Conservation (phyloP, 2,888 invertebrate genomes). For the Idaea biselata region DNA sequence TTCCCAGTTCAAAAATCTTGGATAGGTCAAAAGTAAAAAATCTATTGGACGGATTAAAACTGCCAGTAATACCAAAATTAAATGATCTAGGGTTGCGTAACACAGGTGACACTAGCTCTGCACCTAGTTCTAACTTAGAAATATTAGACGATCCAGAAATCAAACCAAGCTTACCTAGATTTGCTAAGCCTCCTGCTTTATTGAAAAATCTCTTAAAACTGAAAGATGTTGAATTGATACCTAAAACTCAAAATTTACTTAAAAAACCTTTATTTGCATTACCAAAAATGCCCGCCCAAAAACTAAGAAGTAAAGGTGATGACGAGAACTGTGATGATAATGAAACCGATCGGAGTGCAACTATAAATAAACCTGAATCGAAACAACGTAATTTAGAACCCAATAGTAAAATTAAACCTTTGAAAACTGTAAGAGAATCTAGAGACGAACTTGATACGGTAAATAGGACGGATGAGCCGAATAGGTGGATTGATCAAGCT, state of each 20-base stretch:
- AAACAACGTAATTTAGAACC: background rate
- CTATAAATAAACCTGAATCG: background rate
- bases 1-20: background rate
- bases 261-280: background rate
- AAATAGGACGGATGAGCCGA: background rate
- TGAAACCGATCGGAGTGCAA: constrained; percentile 8
- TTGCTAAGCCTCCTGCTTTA: constrained; percentile 24
- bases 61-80: constrained; percentile 30
- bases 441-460: background rate
- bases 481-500: background rate
- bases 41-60: constrained; percentile 10
- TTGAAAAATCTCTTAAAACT: constrained; percentile 49
- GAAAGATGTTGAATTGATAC: constrained; percentile 45
- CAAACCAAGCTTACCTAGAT: constrained; percentile 6
- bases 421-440: background rate
- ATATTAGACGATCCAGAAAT: constrained; percentile 8
- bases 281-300: background rate
- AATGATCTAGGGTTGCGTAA: constrained; percentile 18
- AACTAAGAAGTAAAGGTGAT: constrained; percentile 4
- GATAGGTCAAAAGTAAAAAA: background rate
- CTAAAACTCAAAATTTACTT: constrained; percentile 15
- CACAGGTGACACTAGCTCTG: constrained; percentile 25
- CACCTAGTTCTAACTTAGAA: constrained; percentile 27
- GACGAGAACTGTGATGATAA: constrained; percentile 11
- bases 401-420: background rate